phyloP scores from a whole-genome alignment of 2,797 vertebrate species.

The Furcifer pardalis region DNA sequence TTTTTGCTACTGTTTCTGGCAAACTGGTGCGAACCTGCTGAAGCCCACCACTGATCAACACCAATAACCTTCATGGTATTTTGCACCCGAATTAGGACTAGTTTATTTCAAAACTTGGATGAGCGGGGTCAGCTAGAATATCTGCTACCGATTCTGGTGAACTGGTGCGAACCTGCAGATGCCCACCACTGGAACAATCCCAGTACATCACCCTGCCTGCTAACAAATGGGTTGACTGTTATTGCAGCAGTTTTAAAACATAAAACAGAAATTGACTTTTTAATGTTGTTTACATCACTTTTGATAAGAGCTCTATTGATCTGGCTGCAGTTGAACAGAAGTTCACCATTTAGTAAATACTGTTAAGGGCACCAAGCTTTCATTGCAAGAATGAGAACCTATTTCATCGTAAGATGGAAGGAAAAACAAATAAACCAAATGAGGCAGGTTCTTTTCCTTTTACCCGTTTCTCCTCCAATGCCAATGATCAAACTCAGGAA shows the following conservation, averaged over 20 bases:
- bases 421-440: conserved; percentile 22
- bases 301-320: conserved; percentile 67
- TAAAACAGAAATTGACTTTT: conserved; percentile 56
- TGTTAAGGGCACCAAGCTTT: conserved; percentile 61
- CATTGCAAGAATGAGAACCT: conserved; percentile 52
- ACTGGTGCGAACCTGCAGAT: no score
- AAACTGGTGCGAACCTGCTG: no score
- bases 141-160: no score
- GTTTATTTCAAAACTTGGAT: no score
- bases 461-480: not conserved
- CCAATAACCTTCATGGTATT: no score
- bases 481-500: not conserved
- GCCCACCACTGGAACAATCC: no score
- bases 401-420: conserved; percentile 36
- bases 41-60: no score
- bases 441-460: conserved; percentile 13
- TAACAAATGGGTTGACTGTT: conserved; percentile 60
- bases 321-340: conserved; percentile 61
- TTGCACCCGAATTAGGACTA: no score
- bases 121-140: no score
- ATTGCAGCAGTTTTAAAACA: conserved; percentile 63
- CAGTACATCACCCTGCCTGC: conserved; percentile 53
- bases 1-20: no score
- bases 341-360: conserved; percentile 56
- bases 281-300: conserved; percentile 65